Evolutionary conservation across 1,140 invertebrate genomes (phyloP).

Genomic region (Drosophila eugracilis): DNA sequence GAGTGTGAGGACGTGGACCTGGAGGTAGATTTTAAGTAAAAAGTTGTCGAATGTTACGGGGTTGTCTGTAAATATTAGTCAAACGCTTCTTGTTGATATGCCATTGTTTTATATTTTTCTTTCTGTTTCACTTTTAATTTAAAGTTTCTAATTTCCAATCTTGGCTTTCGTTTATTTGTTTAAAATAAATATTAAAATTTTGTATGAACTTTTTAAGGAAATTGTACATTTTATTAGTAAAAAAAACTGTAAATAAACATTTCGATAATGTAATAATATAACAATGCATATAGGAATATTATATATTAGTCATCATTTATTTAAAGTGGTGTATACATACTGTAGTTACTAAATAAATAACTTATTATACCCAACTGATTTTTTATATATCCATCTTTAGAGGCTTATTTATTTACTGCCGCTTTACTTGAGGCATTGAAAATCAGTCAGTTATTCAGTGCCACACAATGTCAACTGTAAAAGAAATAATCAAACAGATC

Average conservation of each 20-base stretch:
- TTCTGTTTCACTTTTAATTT: constrained; percentile 58
- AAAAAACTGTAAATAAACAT: constrained; percentile 80
- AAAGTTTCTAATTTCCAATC: constrained; percentile 43
- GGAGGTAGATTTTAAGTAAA: constrained; percentile 64
- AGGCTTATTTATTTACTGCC: background rate
- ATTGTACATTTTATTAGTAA: constrained; percentile 80
- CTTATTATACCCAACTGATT: constrained; percentile 73
- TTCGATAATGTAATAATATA: constrained; percentile 78
- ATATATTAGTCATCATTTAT: constrained; percentile 74
- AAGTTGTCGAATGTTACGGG: constrained; percentile 65
- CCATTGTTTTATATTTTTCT: constrained; percentile 66
- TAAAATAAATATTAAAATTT: constrained; percentile 64
- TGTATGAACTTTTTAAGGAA: constrained; percentile 71
- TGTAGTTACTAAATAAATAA: constrained; percentile 82
- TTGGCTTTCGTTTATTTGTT: constrained; percentile 72
- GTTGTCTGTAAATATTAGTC: constrained; percentile 82
- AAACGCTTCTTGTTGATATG: constrained; percentile 79
- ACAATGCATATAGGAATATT: constrained; percentile 70
- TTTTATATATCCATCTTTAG: background rate
- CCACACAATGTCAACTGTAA: too few relatives aligned
- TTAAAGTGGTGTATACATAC: constrained; percentile 73
- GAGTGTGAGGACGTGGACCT: constrained; percentile 47
- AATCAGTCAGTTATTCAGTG: too few relatives aligned
- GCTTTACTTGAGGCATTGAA: too few relatives aligned
- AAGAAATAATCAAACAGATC: too few relatives aligned